Base-by-base conservation (phyloP, 2,888 invertebrate species). In the Drosophila parthenogenetica region DNA sequence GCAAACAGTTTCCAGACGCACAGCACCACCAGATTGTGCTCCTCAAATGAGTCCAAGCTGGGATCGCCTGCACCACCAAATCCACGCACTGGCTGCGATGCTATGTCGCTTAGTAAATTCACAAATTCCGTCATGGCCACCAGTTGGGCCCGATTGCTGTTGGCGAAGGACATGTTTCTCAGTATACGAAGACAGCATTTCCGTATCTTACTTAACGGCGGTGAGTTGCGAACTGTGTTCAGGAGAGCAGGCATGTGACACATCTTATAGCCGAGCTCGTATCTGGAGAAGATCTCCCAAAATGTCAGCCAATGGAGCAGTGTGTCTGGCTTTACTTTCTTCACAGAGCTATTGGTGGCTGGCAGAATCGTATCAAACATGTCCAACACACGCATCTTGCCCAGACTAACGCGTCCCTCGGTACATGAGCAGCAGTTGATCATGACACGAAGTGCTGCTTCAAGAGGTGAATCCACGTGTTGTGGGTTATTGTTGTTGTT, bases 121-220 rank as follows among this genome's bases (percentile, higher is more conserved):
- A 87, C 35, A 7, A 89, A 91, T 39, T 89, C 89, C 5, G 74
- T 66, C 2, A 81, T 87, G 2, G 82, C 74, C 3, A 91, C 79
- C 17, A 92, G 69, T 5, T 84, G 78, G 3, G 82, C 67, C 5
- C 91, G 88, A 63, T 92, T 92, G 46, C 50, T 66, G 10, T 67
- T 79, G n/a, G 77, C 57, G 70, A 92, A 92, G 64, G 90, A 77
- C 91, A 92, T 91, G 81, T 92, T 92, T 25, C 92, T 88, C 14
- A 92, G 63, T 40, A 92, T 90, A 7, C 83, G 85, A 10, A 92
- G 67, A 37, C 90, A 84, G 4, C 89, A 67, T 17, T 86, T 19
- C 0, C 91, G 88, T 3, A 85, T 69, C 1, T 35, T 42, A 29
- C 63, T 59, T 0, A 77, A 51, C 0, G 81, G 73, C 4, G 70